Percentiles rank a stretch among this genome's conserved stretches.
phyloP scores from a whole-genome alignment of 2,888 invertebrate genomes.

The Bimastos eiseni region DNA sequence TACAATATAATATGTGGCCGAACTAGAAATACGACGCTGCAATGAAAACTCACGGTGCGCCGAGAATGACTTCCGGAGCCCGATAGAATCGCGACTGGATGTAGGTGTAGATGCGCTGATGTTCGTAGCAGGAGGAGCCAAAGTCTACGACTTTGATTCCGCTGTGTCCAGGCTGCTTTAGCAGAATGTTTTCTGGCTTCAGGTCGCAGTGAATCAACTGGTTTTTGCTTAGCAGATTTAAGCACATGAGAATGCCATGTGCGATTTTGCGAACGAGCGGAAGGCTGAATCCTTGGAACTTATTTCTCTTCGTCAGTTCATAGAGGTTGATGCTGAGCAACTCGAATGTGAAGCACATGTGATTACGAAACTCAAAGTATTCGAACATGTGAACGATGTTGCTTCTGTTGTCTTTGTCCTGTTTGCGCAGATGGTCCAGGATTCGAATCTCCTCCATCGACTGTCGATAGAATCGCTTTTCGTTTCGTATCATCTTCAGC shows the following conservation, averaged over 20 bases:
- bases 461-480: slow-evolving; percentile 95
- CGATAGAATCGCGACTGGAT: slow-evolving; percentile 68
- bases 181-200: slow-evolving; percentile 97
- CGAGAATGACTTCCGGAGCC: slow-evolving; percentile 72
- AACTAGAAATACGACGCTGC: too few relatives aligned
- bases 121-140: slow-evolving; percentile 93
- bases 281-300: slow-evolving; percentile 94
- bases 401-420: slow-evolving; percentile 95
- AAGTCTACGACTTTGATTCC: slow-evolving; percentile 98
- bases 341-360: slow-evolving; percentile 99
- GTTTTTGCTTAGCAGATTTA: slow-evolving; percentile 89
- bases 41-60: slow-evolving; percentile 67
- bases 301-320: slow-evolving; percentile 98
- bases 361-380: slow-evolving; percentile 94
- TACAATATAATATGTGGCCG: background rate
- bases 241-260: slow-evolving; percentile 90
- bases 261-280: slow-evolving; percentile 97
- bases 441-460: slow-evolving; percentile 97
- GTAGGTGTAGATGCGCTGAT: slow-evolving; percentile 93
- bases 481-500: slow-evolving; percentile 88
- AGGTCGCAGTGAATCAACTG: slow-evolving; percentile 99
- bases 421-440: slow-evolving; percentile 88
- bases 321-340: slow-evolving; percentile 87
- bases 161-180: slow-evolving; percentile 96
- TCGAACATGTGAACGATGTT: slow-evolving; percentile 99